A percentile compares a stretch with the other conserved stretches of the same genome.
These are phyloP conservation scores for Drosophila putrida DNA, from an alignment of 2,888 invertebrate genomes.

Conservation along the genomic window DNA sequence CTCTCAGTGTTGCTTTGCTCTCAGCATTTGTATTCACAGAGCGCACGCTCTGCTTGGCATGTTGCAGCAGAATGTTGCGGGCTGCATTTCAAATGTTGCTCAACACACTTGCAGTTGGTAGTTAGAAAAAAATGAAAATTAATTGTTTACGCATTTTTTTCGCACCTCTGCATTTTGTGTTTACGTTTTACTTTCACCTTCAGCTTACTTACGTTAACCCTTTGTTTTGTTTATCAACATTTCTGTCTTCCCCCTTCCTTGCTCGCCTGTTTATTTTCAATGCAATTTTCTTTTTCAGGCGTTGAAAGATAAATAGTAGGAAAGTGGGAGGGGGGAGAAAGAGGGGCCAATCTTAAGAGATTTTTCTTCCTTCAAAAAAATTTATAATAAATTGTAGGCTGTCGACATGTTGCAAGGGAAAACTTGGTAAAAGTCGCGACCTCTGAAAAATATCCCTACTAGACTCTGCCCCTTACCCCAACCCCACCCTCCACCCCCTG, in stretches of 20 bases:
- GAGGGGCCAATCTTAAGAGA: neutral
- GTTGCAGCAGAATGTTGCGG: conserved; percentile 51
- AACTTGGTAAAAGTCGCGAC: conserved; percentile 62
- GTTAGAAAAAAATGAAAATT: conserved; percentile 7
- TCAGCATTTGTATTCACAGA: neutral
- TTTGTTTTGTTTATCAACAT: conserved; percentile 77
- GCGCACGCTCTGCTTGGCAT: neutral
- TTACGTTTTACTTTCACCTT: conserved; percentile 62
- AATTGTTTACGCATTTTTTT: conserved; percentile 69
- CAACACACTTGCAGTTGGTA: conserved; percentile 10
- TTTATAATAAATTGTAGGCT: conserved; percentile 67
- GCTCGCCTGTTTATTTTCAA: conserved; percentile 71
- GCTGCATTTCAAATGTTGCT: conserved; percentile 31
- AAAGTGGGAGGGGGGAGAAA: neutral
- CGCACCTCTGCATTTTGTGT: conserved; percentile 59
- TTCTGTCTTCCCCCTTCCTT: conserved; percentile 16
- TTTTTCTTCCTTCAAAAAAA: conserved; percentile 30
- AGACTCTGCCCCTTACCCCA: neutral
- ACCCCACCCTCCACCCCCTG: neutral
- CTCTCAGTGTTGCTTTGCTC: conserved; percentile 4
- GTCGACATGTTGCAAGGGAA: conserved; percentile 36
- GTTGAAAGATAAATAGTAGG: conserved; percentile 47
- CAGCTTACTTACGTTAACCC: conserved; percentile 25
- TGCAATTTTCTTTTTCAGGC: conserved; percentile 61
- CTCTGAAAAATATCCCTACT: conserved; percentile 18